These are phyloP conservation scores for Malurus leucopterus DNA, from an alignment of 2,797 vertebrate genomes.

Conservation along the genomic window DNA sequence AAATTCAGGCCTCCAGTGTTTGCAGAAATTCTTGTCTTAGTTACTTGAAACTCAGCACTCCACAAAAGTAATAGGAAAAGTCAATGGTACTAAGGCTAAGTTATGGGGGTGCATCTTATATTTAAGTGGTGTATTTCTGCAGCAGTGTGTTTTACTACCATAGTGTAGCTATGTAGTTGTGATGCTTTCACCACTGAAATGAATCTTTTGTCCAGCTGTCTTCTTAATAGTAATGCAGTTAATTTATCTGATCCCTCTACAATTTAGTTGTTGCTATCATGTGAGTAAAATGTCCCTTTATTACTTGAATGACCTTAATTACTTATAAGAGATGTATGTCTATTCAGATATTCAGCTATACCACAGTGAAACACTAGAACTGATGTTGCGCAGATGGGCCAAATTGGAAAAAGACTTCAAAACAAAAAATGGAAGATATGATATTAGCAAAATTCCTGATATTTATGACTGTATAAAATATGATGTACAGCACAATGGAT, in stretches of 20 bases:
- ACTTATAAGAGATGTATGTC: neutral
- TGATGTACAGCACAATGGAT: slow-evolving; percentile 87
- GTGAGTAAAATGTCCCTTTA: neutral
- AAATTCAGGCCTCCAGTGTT: neutral
- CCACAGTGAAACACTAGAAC: slow-evolving; percentile 87
- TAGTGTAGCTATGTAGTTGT: neutral
- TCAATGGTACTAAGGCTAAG: neutral
- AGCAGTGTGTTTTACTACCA: neutral
- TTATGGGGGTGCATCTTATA: neutral
- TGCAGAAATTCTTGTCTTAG: neutral
- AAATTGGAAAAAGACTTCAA: slow-evolving; percentile 90
- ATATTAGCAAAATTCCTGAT: slow-evolving; percentile 91
- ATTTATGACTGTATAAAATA: slow-evolving; percentile 93
- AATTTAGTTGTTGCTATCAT: neutral
- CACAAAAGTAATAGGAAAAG: neutral
- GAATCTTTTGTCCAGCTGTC: neutral
- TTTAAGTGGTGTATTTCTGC: neutral
- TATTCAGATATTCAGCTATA: slow-evolving; percentile 87
- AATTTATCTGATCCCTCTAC: neutral
- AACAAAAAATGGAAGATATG: slow-evolving; percentile 87
- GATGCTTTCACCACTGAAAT: neutral
- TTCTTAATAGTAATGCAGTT: neutral
- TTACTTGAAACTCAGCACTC: neutral
- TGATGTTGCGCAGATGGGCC: slow-evolving; percentile 88
- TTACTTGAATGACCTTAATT: neutral